Percentiles rank a stretch among this genome's conserved stretches.
Evolutionary conservation across 2,888 invertebrate species (phyloP).

Genomic region (Rhagophthalmus giganteus): DNA sequence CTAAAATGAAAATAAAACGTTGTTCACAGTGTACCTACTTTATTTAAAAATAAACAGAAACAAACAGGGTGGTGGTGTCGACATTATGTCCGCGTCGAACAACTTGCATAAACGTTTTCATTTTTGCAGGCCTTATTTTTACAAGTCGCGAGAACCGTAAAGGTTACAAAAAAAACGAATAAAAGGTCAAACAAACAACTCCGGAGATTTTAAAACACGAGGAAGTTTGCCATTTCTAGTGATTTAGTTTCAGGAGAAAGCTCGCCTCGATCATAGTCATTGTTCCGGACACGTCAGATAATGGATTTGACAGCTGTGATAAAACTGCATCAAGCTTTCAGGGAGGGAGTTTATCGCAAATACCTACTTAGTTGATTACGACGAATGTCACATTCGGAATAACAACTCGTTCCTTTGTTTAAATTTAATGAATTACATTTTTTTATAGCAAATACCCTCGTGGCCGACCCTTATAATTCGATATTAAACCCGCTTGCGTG

Average conservation of each 20-base stretch:
- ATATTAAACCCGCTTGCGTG: too few relatives aligned
- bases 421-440: too few relatives aligned
- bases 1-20: too few relatives aligned
- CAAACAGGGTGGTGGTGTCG: too few relatives aligned
- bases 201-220: slow-evolving; percentile 5
- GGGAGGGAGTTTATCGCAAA: slow-evolving; percentile 8
- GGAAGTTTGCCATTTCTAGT: slow-evolving; percentile 16
- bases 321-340: slow-evolving; percentile 23
- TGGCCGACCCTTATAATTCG: too few relatives aligned
- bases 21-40: too few relatives aligned
- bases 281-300: slow-evolving; percentile 27
- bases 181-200: slow-evolving; percentile 6
- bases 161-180: slow-evolving; percentile 4
- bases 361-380: slow-evolving; percentile 7
- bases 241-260: slow-evolving; percentile 22
- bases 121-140: slow-evolving; percentile 10
- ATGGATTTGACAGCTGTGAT: slow-evolving; percentile 30
- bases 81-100: too few relatives aligned
- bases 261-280: slow-evolving; percentile 23
- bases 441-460: too few relatives aligned
- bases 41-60: too few relatives aligned
- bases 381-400: neutral
- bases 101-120: slow-evolving; percentile 6
- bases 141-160: slow-evolving; percentile 1
- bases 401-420: too few relatives aligned